A percentile compares a stretch with the other conserved stretches of the same genome.
Evolutionary conservation across 2,797 vertebrate species (phyloP).

Genomic region (Picus viridis): DNA sequence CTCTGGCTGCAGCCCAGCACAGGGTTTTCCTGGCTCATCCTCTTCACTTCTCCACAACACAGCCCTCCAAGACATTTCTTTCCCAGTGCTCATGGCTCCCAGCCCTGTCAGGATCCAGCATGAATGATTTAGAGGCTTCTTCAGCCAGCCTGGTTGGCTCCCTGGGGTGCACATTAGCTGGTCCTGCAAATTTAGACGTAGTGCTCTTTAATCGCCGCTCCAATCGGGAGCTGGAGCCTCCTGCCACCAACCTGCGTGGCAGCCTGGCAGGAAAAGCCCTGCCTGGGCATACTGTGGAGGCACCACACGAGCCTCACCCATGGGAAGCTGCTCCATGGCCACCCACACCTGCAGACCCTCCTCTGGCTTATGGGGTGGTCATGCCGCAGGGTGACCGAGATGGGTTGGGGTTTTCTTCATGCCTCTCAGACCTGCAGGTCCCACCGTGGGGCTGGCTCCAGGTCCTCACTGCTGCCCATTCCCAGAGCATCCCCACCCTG

Average conservation of each 20-base stretch:
- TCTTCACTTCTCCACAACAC: neutral
- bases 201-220: conserved; percentile 26
- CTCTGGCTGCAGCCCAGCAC: too few relatives aligned
- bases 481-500: neutral
- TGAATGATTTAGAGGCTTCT: conserved; percentile 52
- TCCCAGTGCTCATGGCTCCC: neutral
- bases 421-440: fast-evolving
- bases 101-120: neutral
- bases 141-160: neutral
- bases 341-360: fast-evolving
- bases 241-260: neutral
- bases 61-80: neutral
- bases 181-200: conserved; percentile 43
- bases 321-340: neutral
- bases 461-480: fast-evolving
- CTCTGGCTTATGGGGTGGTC: neutral
- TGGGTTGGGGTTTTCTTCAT: neutral
- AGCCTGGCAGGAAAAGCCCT: neutral
- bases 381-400: fast-evolving
- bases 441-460: fast-evolving
- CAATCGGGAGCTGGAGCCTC: conserved; percentile 11
- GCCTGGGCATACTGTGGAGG: neutral
- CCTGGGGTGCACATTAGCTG: neutral
- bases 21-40: neutral
- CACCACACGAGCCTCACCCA: neutral